Percentiles rank a stretch among this genome's conserved stretches.
Evolutionary conservation across 2,888 invertebrate genomes (phyloP).

Genomic region (Coenonympha glycerion): DNA sequence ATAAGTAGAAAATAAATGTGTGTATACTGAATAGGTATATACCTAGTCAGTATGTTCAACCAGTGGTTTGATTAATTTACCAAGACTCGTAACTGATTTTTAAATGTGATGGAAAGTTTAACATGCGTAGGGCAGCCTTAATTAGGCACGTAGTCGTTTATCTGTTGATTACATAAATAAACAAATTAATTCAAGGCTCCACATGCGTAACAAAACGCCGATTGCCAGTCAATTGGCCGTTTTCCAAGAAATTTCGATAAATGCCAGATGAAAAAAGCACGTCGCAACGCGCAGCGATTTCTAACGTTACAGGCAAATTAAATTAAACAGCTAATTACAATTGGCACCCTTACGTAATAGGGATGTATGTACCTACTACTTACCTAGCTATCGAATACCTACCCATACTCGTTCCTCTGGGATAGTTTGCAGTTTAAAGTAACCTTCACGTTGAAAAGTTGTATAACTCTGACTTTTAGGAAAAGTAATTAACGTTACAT

Average conservation of each 20-base stretch:
- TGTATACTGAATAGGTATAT: neutral
- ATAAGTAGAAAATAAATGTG: no score
- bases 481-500: neutral
- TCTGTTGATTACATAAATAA: constrained; percentile 20
- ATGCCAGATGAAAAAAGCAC: constrained; percentile 1
- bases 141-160: constrained; percentile 21
- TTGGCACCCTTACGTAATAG: neutral
- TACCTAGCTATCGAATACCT: no score
- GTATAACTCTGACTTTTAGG: neutral
- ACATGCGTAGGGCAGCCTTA: constrained; percentile 19
- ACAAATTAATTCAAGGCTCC: constrained; percentile 21
- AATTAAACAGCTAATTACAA: constrained; percentile 6
- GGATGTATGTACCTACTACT: no score
- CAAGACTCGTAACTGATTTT: neutral
- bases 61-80: constrained; percentile 7
- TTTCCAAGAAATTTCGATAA: neutral
- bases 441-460: neutral
- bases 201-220: constrained; percentile 14
- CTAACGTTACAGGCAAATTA: constrained; percentile 5
- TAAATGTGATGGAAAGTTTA: constrained; percentile 18
- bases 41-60: no score
- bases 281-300: neutral
- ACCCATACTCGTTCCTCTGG: no score
- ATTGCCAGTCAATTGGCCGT: constrained; percentile 12
- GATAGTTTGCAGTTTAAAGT: neutral